Evolutionary conservation across 1,140 invertebrate genomes (phyloP), one percentile per base, ranked within the genome.

Genomic region (Dendrolimus kikuchii): DNA sequence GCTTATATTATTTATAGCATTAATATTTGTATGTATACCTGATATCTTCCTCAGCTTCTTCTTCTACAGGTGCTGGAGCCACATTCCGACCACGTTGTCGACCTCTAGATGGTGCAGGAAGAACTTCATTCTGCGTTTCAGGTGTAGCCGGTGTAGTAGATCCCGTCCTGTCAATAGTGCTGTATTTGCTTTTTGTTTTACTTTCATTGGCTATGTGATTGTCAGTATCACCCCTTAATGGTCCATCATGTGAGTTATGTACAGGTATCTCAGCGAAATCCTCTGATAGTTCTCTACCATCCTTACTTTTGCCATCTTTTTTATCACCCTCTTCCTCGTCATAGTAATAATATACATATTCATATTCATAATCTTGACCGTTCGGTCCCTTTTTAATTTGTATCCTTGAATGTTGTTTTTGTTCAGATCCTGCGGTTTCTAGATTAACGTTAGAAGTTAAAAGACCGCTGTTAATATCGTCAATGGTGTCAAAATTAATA

Each of bases 281-380:
- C 23, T 23, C 23, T 10, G 72, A 73, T 4, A 74, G 64, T 40
- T 69, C 43, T 4, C 71, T 49, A n/a, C 85, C 82, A 5, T 82
- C 83, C 47, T 84, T 82, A 10, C 71, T 72, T 59, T 66, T 59
- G 23, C 62, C 57, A 9, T 79, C 79, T 57, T 78, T 83, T 64
- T 90, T 89, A 48, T 76, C 85, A 49, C 92, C 91, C 40, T 93
- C 92, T 2, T 95, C 94, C 57, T 95, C 94, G 60, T 95, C 94
- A 57, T 96, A 95, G 67, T 96, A 96, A 74, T 96, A 96, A 69
- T 96, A 96, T 10, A 96, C 93, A 64, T 96, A 96, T 74, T 96
- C 95, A 74, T 96, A 96, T 80, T 96, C 95, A 68, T 96, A 96
- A 66, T 96, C 95, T 81, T 95, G 92, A 5, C 95, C 95, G 69